Evolutionary conservation across 2,797 vertebrate species (phyloP), one percentile per base, ranked within the genome.

Genomic region (Rhadinocentrus ornatus): DNA sequence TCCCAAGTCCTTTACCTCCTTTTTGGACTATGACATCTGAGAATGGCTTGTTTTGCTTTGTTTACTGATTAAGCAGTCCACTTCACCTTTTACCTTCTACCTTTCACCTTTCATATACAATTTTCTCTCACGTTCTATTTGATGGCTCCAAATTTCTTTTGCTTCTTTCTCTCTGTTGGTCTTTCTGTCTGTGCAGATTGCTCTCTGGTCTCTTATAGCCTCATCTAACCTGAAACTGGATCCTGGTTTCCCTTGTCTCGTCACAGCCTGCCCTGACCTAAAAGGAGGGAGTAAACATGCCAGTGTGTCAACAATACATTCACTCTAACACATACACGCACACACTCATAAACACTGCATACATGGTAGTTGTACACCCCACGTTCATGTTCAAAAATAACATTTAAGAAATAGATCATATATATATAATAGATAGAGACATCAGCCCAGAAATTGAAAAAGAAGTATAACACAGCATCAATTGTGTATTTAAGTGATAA

Each of bases 201-300:
- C 70, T 85, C 85, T 69, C 84, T 82, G 89, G 39, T 92, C 89
- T 94, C 87, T 95, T 95, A 95, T 93, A 96, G 94, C 93, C 95
- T 94, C 90, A 83, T 84, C 90, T 77, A 86, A 73, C 84, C 93
- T 96, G 98, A 98, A 98, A 99, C 90, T 81, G 81, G 97, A 99
- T 95, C 95, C 75, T 55, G 89, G 82, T 84, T 87, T 88, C 90
- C 53, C 92, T 92, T 80, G 88, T 89, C 86, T 86, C 75, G 80
- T 91, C 92, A 89, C 74, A 16, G 78, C 69, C 84, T 63, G 83
- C 75, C 68, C 83, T 73, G 83, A 82, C 80, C 88, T 93, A 83
- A 86, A 90, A 86, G 85, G 86, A 91, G 70, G 70, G 88, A 91
- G 89, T 66, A 86, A 88, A 88, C 91, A 88, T 91, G 80, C 90